phyloP scores from a whole-genome alignment of 1,140 invertebrate genomes.

The Conopomorpha cramerella region DNA sequence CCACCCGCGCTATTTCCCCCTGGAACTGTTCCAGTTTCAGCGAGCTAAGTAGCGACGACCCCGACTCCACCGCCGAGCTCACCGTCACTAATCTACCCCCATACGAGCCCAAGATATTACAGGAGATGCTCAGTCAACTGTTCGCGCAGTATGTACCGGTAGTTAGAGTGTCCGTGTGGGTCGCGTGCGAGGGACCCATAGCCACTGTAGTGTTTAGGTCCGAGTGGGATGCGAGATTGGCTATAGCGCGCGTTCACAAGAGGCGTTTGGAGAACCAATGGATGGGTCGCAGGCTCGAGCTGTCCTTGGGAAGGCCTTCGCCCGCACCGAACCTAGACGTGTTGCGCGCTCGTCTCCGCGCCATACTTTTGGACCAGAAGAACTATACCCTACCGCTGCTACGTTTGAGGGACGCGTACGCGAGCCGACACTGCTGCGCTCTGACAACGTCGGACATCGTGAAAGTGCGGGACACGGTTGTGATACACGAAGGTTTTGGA shows the following conservation, averaged over 20 bases:
- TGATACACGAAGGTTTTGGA: slow-evolving; percentile 57
- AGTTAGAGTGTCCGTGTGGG: slow-evolving; percentile 36
- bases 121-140: slow-evolving; percentile 39
- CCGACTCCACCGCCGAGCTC: slow-evolving; percentile 24
- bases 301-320: slow-evolving; percentile 71
- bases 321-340: slow-evolving; percentile 69
- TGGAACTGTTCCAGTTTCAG: slow-evolving; percentile 50
- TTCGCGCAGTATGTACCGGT: slow-evolving; percentile 38
- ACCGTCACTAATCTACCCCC: slow-evolving; percentile 52
- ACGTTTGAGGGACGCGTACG: slow-evolving; percentile 82
- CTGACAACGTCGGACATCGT: slow-evolving; percentile 80
- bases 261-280: slow-evolving; percentile 66
- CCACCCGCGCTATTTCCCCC: slow-evolving; percentile 30
- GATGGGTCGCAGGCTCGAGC: slow-evolving; percentile 77
- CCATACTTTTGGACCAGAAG: slow-evolving; percentile 68
- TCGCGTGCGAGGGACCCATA: slow-evolving; percentile 33
- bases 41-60: slow-evolving; percentile 32
- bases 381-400: slow-evolving; percentile 75
- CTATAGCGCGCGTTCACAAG: slow-evolving; percentile 80
- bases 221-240: slow-evolving; percentile 68
- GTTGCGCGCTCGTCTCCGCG: slow-evolving; percentile 44
- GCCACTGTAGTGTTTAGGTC: slow-evolving; percentile 39
- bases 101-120: slow-evolving; percentile 28
- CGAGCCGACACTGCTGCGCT: slow-evolving; percentile 76
- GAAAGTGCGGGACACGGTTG: slow-evolving; percentile 71